Conservation (phyloP, 23 tunicate genomes). For the Oikopleura dioica region DNA sequence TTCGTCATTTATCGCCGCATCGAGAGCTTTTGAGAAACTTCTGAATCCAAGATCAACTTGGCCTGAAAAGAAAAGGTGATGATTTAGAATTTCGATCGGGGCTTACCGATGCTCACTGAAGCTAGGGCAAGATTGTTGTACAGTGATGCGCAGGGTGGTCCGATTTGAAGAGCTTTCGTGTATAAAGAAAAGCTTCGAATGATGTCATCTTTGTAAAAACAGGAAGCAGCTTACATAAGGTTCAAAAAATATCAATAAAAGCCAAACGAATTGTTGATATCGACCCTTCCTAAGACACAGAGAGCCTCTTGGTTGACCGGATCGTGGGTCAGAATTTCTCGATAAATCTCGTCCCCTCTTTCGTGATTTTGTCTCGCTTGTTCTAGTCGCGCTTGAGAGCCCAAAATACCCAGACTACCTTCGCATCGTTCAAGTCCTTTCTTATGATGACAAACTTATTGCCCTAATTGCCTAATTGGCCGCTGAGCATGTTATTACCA, state of each 20-base stretch:
- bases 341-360: neutral
- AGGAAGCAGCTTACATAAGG: constrained; percentile 10
- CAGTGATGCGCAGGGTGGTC: neutral
- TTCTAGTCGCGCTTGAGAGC: neutral
- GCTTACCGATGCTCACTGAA: neutral
- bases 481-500: too few species aligned
- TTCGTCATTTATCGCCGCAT: neutral
- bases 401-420: neutral
- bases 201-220: neutral
- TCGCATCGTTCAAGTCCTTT: too few species aligned
- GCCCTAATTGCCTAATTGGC: too few species aligned
- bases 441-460: too few species aligned
- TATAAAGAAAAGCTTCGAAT: neutral
- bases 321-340: neutral
- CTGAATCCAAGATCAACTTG: constrained; percentile 8
- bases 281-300: constrained; percentile 1
- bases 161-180: neutral
- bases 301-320: constrained; percentile 6
- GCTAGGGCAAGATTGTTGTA: constrained; percentile 7
- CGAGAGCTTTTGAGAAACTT: neutral
- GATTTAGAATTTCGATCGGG: too few species aligned
- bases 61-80: too few species aligned
- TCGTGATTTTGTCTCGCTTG: neutral
- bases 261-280: too few species aligned
- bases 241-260: too few species aligned